phyloP scores from a whole-genome alignment of 2,797 vertebrate genomes.

The Aphelocoma californica region DNA sequence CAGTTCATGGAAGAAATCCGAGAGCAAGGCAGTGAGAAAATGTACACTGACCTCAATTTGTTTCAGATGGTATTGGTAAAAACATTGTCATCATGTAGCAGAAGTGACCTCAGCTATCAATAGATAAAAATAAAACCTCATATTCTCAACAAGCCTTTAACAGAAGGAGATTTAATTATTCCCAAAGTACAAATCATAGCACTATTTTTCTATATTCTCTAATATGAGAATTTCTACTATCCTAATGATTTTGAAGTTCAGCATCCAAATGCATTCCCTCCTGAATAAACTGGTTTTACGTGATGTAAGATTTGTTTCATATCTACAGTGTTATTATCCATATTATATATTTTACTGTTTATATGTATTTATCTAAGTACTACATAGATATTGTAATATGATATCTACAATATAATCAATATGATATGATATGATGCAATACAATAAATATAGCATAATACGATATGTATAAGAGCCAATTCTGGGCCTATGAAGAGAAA shows the following conservation, averaged over 20 bases:
- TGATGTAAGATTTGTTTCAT: not conserved
- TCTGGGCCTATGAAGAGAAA: not conserved
- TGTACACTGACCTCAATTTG: constrained; percentile 77
- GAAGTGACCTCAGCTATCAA: constrained; percentile 57
- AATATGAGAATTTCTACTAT: not conserved
- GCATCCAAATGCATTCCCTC: not conserved
- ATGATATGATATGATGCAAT: not conserved
- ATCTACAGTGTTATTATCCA: not conserved
- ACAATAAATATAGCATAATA: not conserved
- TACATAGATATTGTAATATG: no score
- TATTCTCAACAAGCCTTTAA: not conserved
- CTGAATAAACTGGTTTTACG: not conserved
- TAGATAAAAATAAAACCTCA: constrained; percentile 49
- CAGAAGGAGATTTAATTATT: not conserved
- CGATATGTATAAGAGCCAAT: not conserved
- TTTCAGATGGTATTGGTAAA: constrained; percentile 71
- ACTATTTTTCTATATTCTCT: not conserved
- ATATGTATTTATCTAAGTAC: not conserved
- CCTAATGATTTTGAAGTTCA: not conserved
- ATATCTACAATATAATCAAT: not conserved
- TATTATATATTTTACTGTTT: not conserved
- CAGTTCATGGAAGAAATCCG: constrained; percentile 75
- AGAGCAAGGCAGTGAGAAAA: constrained; percentile 74
- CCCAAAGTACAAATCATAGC: not conserved
- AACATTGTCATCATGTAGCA: constrained; percentile 61